These are phyloP conservation scores for Sycophaga agraensis DNA, from an alignment of 1,140 invertebrate genomes.

Conservation along the genomic window DNA sequence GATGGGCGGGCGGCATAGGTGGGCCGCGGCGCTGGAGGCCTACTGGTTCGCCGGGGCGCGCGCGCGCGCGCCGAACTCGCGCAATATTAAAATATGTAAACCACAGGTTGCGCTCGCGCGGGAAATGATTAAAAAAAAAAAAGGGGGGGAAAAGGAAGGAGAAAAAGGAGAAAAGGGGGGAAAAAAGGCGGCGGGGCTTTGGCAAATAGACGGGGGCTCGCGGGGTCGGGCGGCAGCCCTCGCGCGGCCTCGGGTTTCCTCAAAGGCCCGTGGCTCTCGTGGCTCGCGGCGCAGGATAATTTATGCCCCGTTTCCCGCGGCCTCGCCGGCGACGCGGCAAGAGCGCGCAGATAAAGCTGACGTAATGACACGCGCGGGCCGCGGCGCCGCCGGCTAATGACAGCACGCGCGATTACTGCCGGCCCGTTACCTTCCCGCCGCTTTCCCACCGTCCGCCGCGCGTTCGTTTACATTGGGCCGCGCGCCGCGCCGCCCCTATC, in stretches of 20 bases:
- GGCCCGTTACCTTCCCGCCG: slow-evolving; percentile 19
- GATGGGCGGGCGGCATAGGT: neutral
- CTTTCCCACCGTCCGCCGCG: slow-evolving; percentile 17
- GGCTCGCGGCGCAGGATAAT: neutral
- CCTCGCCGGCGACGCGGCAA: neutral
- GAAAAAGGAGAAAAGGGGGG: neutral
- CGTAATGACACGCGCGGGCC: slow-evolving; percentile 5
- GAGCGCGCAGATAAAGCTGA: slow-evolving; percentile 2
- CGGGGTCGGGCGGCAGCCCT: neutral
- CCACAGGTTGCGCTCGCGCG: neutral
- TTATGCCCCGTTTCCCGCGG: slow-evolving; percentile 26
- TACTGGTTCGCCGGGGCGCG: neutral
- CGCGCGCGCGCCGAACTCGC: neutral
- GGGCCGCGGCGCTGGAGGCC: neutral
- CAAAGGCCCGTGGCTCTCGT: neutral
- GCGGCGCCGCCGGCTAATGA: slow-evolving; percentile 14
- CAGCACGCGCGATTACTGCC: slow-evolving; percentile 6
- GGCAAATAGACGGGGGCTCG: neutral
- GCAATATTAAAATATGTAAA: slow-evolving; percentile 4
- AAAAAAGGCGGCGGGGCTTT: too few relatives aligned
- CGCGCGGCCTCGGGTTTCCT: neutral
- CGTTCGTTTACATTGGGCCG: slow-evolving; percentile 5
- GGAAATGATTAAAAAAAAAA: neutral
- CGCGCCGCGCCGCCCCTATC: neutral
- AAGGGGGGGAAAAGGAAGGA: neutral